These are phyloP conservation scores for Boleophthalmus pectinirostris DNA, from an alignment of 2,113 vertebrate species.

Conservation along the genomic window DNA sequence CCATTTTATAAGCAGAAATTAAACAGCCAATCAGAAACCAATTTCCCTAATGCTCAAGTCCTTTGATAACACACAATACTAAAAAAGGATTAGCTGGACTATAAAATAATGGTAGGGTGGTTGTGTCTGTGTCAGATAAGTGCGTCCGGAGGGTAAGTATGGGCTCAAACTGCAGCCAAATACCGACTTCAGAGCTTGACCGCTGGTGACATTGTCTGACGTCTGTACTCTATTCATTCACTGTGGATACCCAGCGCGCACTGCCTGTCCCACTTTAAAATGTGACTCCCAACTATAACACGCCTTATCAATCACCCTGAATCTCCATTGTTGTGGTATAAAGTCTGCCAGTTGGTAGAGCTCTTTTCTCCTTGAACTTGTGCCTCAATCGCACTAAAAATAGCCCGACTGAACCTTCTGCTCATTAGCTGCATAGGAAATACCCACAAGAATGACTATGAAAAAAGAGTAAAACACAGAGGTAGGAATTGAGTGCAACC, in stretches of 20 bases:
- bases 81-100: conserved; percentile 35
- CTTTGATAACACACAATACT: conserved; percentile 5
- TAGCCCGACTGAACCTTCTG: conserved; percentile 51
- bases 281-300: conserved; percentile 26
- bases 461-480: conserved; percentile 8
- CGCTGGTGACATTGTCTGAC: conserved; percentile 39
- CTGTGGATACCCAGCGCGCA: conserved; percentile 30
- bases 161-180: conserved; percentile 43
- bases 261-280: conserved; percentile 31
- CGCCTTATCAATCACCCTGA: conserved; percentile 50
- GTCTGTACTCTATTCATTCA: conserved; percentile 41
- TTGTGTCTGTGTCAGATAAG: conserved; percentile 50
- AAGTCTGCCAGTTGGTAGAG: conserved; percentile 40
- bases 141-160: conserved; percentile 31
- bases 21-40: conserved; percentile 7
- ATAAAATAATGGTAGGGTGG: conserved; percentile 30
- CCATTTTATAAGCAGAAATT: conserved; percentile 2
- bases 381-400: conserved; percentile 60
- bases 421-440: conserved; percentile 65
- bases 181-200: conserved; percentile 17
- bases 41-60: conserved; percentile 10
- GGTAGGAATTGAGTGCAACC: conserved; percentile 11
- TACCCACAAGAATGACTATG: conserved; percentile 34
- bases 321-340: conserved; percentile 49
- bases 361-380: conserved; percentile 56